Conservation (phyloP, 2,113 vertebrate genomes). For the Indicator indicator region DNA sequence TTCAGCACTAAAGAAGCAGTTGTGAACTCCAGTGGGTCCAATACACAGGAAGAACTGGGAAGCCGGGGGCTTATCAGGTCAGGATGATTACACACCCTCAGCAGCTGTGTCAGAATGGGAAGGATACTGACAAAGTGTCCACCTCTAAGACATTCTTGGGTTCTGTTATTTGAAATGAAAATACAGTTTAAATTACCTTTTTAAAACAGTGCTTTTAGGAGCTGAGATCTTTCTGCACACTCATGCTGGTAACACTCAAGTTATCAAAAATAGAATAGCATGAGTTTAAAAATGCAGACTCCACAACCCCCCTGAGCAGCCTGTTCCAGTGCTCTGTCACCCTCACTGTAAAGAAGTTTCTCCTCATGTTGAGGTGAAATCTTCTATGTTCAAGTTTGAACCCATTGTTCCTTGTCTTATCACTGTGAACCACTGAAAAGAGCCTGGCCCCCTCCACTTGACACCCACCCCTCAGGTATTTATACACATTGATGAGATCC, state of each 20-base stretch:
- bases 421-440: too few relatives aligned
- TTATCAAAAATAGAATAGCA: neutral
- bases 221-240: neutral
- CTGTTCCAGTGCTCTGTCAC: too few relatives aligned
- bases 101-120: slow-evolving; percentile 83
- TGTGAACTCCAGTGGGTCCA: slow-evolving; percentile 73
- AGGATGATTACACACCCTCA: slow-evolving; percentile 90
- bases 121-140: slow-evolving; percentile 87
- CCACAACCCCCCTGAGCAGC: too few relatives aligned
- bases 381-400: too few relatives aligned
- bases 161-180: slow-evolving; percentile 63
- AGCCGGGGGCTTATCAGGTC: slow-evolving; percentile 81
- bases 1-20: slow-evolving; percentile 82
- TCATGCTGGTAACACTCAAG: neutral
- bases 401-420: too few relatives aligned
- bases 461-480: too few relatives aligned
- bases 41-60: slow-evolving; percentile 77
- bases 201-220: neutral
- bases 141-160: slow-evolving; percentile 86
- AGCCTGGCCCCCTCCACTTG: too few relatives aligned
- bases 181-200: neutral
- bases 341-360: too few relatives aligned
- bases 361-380: too few relatives aligned
- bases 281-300: neutral
- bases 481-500: too few relatives aligned